Conservation (phyloP, 2,113 vertebrate genomes). For the Nothocercus nigrocapillus region DNA sequence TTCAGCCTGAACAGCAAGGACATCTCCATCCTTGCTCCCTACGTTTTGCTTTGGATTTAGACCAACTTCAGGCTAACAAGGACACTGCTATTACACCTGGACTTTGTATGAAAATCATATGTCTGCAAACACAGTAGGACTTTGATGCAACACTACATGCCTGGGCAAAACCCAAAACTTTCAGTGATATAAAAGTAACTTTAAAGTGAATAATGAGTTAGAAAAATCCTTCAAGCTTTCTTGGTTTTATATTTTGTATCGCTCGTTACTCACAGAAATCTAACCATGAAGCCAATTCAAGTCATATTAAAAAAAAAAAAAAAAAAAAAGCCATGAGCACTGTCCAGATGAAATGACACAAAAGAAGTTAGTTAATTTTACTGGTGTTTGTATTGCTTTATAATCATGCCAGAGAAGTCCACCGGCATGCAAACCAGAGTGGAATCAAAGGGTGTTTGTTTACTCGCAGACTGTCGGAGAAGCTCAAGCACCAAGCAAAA, state of each 20-base stretch:
- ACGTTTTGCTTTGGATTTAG: background rate
- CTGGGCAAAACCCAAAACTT: background rate
- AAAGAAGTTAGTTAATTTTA: background rate
- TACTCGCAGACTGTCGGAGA: background rate
- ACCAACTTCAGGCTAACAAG: background rate
- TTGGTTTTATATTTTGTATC: background rate
- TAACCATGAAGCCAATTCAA: background rate
- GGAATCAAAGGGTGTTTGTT: background rate
- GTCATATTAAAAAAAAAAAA: background rate
- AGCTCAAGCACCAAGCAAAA: background rate
- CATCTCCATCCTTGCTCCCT: background rate
- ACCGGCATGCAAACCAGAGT: background rate
- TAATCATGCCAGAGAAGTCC: background rate
- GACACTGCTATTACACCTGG: slow-evolving; percentile 10
- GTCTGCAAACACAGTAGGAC: background rate
- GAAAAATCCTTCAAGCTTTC: no score
- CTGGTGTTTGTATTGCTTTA: background rate
- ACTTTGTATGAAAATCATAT: background rate
- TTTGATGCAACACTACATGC: background rate
- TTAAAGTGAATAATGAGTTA: no score
- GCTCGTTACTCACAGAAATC: background rate
- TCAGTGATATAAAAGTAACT: background rate
- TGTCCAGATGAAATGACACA: background rate
- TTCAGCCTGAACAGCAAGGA: background rate
- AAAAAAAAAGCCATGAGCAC: background rate